Conservation (phyloP, 2,113 vertebrate genomes). For the Setophaga kirtlandii region DNA sequence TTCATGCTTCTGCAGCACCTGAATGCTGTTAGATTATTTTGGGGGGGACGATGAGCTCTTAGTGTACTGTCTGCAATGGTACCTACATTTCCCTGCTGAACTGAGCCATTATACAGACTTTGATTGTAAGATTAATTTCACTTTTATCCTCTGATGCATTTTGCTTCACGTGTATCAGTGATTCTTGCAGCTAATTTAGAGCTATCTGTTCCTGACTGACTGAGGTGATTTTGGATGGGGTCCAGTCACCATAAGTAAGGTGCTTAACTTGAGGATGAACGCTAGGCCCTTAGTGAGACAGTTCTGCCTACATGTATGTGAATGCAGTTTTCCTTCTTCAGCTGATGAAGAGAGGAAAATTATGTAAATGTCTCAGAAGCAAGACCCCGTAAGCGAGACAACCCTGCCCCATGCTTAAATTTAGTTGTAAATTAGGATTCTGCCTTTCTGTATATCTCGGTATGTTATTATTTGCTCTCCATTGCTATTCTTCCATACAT, state of each 20-base stretch:
- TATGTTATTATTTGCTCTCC: background rate
- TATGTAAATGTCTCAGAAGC: background rate
- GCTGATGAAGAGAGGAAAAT: background rate
- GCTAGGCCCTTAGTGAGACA: background rate
- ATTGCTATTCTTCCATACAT: background rate
- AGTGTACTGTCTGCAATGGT: background rate
- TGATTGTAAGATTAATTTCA: background rate
- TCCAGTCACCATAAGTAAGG: background rate
- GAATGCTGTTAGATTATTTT: background rate
- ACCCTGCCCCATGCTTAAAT: background rate
- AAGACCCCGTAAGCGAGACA: fast-evolving
- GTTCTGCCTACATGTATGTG: background rate
- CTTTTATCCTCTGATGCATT: background rate
- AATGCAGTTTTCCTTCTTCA: background rate
- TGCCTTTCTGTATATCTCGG: background rate
- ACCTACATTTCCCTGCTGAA: background rate
- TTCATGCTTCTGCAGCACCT: background rate
- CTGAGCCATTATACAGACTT: background rate
- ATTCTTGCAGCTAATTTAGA: background rate
- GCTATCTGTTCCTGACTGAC: background rate
- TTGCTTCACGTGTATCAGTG: background rate
- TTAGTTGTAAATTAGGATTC: background rate
- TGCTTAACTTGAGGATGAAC: background rate
- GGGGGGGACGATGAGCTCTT: fast-evolving
- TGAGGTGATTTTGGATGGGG: background rate